A percentile compares a stretch with the other conserved stretches of the same genome.
phyloP scores from a whole-genome alignment of 1,140 invertebrate genomes.

The Globodera rostochiensis region DNA sequence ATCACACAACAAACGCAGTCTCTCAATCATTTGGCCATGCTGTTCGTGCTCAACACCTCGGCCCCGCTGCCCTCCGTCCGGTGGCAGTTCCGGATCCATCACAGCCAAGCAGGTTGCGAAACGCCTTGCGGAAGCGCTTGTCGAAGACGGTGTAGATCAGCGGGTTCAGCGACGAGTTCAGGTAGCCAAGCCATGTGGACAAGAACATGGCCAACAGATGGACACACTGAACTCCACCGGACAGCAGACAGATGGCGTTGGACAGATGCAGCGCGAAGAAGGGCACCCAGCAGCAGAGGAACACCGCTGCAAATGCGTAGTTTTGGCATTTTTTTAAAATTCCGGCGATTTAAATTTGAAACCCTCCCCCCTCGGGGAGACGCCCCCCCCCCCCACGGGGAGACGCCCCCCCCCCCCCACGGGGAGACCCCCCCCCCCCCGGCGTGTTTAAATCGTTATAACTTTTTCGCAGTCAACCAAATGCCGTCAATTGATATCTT shows the following conservation, averaged over 20 bases:
- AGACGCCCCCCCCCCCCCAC: no score
- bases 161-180: constrained; percentile 95
- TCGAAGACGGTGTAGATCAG: constrained; percentile 98
- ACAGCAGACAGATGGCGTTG: constrained; percentile 90
- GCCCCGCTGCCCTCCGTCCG: neutral
- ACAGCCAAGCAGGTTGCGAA: constrained; percentile 82
- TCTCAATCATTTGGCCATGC: no score
- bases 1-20: no score
- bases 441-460: no score
- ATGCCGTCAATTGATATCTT: no score
- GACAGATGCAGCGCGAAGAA: constrained; percentile 88
- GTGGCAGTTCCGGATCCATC: constrained; percentile 15
- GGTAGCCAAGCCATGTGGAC: constrained; percentile 94
- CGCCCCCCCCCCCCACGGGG: no score
- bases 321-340: neutral
- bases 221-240: constrained; percentile 77
- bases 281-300: constrained; percentile 70
- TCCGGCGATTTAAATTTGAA: neutral
- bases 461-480: no score
- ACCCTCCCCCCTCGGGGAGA: no score
- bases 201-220: constrained; percentile 86
- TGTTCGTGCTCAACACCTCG: no score
- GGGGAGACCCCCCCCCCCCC: no score
- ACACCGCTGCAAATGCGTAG: constrained; percentile 68
- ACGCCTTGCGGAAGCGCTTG: constrained; percentile 96